Conservation (phyloP, 2,113 vertebrate genomes). For the Vicugna pacos region DNA sequence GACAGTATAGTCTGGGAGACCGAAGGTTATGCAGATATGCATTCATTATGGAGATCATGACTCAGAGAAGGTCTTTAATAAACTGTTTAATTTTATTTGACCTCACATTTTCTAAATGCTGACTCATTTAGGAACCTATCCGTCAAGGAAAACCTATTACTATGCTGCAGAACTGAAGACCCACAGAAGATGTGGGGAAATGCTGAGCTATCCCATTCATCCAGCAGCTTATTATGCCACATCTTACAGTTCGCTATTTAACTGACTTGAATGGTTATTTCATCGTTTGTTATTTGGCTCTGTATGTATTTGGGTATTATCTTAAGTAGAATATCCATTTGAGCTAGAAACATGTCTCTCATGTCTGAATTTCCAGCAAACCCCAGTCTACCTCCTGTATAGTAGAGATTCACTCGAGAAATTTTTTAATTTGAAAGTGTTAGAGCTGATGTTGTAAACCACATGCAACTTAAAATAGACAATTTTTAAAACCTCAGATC, state of each 20-base stretch:
- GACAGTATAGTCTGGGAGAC: conserved; percentile 8
- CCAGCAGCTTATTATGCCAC: conserved; percentile 26
- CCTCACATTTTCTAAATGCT: conserved; percentile 42
- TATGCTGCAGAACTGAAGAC: conserved; percentile 20
- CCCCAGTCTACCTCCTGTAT: not conserved
- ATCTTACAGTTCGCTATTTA: not conserved
- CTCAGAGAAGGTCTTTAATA: not conserved
- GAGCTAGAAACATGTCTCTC: not conserved
- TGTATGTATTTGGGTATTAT: not conserved
- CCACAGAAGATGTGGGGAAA: not conserved
- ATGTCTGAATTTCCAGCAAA: not conserved
- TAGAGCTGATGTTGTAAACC: not conserved
- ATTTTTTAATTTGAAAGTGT: conserved; percentile 1
- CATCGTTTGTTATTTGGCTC: not conserved
- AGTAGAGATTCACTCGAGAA: not conserved
- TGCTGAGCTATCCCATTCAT: not conserved
- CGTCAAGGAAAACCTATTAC: conserved; percentile 5
- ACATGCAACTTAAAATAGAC: not conserved
- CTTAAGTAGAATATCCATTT: not conserved
- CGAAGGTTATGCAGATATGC: not conserved
- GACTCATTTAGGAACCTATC: not conserved
- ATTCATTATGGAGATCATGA: not conserved
- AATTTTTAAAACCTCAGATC: not conserved
- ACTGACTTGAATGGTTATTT: conserved; percentile 26
- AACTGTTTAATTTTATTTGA: conserved; percentile 38